phyloP scores from a whole-genome alignment of 2,797 vertebrate species.

The Nannoperca obscura region DNA sequence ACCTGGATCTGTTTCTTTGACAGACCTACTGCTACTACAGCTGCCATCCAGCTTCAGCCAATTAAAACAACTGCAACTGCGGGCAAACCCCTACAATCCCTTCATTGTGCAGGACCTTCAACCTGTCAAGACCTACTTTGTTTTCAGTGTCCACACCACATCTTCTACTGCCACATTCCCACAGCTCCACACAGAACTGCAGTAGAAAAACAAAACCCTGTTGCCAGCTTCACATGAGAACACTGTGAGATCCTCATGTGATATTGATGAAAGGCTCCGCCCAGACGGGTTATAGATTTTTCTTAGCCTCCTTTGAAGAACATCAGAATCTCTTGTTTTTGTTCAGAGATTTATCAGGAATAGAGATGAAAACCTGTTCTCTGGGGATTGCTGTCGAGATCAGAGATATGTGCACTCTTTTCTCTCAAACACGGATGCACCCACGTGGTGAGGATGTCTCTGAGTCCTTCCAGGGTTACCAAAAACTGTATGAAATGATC shows the following conservation, averaged over 20 bases:
- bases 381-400: constrained; percentile 71
- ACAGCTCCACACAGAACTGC: constrained; percentile 51
- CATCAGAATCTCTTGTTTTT: constrained; percentile 77
- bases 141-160: constrained; percentile 57
- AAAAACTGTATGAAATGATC: constrained; percentile 66
- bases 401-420: constrained; percentile 68
- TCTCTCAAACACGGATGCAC: constrained; percentile 58
- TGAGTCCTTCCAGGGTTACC: constrained; percentile 50
- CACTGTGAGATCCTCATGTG: constrained; percentile 73
- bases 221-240: constrained; percentile 68
- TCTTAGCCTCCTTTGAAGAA: constrained; percentile 81
- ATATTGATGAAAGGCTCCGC: constrained; percentile 83
- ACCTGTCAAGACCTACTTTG: constrained; percentile 66
- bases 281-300: constrained; percentile 79
- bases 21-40: not conserved
- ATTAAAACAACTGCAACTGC: constrained; percentile 45
- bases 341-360: constrained; percentile 75
- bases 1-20: constrained; percentile 38
- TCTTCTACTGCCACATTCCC: constrained; percentile 57
- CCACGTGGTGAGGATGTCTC: constrained; percentile 60
- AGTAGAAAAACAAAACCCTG: constrained; percentile 61
- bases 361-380: constrained; percentile 78
- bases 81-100: constrained; percentile 44
- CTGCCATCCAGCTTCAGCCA: constrained; percentile 34
- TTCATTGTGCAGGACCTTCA: constrained; percentile 50